A percentile compares a stretch with the other conserved stretches of the same genome.
Evolutionary conservation across 1,140 invertebrate species (phyloP).

Genomic region (Chrysomallon squamiferum): DNA sequence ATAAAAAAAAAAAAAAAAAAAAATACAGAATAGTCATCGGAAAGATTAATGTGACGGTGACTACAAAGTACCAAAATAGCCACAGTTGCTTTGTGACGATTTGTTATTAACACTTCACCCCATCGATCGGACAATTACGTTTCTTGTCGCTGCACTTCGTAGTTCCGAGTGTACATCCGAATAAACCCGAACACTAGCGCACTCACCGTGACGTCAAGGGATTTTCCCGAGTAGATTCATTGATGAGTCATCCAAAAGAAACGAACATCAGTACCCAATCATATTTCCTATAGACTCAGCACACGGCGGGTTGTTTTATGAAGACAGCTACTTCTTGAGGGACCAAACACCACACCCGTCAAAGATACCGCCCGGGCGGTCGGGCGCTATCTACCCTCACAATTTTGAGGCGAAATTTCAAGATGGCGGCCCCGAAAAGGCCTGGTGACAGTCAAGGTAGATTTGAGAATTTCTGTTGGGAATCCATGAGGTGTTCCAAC

Average conservation of each 20-base stretch:
- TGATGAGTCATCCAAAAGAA: slow-evolving; percentile 60
- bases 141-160: no score
- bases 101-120: no score
- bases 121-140: not conserved
- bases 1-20: no score
- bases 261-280: slow-evolving; percentile 51
- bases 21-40: no score
- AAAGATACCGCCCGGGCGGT: slow-evolving; percentile 30
- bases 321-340: slow-evolving; percentile 18
- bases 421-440: slow-evolving; percentile 57
- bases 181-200: not conserved
- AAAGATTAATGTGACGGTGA: no score
- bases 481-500: slow-evolving; percentile 30
- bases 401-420: slow-evolving; percentile 50
- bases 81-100: no score
- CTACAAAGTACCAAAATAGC: no score
- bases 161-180: not conserved
- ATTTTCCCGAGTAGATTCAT: slow-evolving; percentile 58
- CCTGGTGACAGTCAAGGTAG: slow-evolving; percentile 42
- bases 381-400: slow-evolving; percentile 32
- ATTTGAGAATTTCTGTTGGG: slow-evolving; percentile 21
- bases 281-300: slow-evolving; percentile 40
- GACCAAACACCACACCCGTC: slow-evolving; percentile 22
- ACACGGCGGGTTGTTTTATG: slow-evolving; percentile 33
- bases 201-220: slow-evolving; percentile 53